phyloP scores from a whole-genome alignment of 2,797 vertebrate species.

The Cryptoblepharus egeriae region DNA sequence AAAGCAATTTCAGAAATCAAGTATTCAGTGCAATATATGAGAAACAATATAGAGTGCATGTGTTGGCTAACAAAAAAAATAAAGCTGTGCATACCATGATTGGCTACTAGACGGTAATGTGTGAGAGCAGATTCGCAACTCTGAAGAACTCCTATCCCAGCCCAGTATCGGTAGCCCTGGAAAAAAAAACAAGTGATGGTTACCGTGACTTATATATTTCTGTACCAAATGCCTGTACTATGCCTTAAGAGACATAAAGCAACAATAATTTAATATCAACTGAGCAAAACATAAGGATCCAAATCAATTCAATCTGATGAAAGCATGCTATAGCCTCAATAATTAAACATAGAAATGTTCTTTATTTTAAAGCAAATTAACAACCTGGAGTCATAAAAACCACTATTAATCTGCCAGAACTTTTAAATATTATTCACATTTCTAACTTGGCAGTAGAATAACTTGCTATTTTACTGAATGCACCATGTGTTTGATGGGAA shows the following conservation, averaged over 20 bases:
- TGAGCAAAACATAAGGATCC: neutral
- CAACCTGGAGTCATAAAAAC: neutral
- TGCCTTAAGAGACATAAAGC: too few relatives aligned
- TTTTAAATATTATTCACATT: neutral
- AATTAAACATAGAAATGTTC: neutral
- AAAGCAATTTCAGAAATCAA: neutral
- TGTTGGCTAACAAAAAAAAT: neutral
- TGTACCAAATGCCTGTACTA: neutral
- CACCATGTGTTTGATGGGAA: neutral
- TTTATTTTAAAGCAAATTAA: neutral
- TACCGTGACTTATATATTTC: neutral
- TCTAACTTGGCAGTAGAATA: neutral
- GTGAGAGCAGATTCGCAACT: constrained; percentile 98
- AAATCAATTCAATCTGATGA: neutral
- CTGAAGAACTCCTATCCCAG: constrained; percentile 95
- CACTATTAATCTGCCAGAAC: neutral
- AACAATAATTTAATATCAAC: neutral
- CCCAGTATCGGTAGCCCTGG: constrained; percentile 99
- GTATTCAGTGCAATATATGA: too few relatives aligned
- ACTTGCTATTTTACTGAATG: neutral
- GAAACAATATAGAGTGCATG: neutral
- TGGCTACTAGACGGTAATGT: constrained; percentile 94
- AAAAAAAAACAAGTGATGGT: constrained; percentile 32
- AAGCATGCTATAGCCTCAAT: neutral
- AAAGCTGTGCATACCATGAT: constrained; percentile 84